Conservation (phyloP, 2,113 vertebrate genomes). For the Neotragus pygmaeus region DNA sequence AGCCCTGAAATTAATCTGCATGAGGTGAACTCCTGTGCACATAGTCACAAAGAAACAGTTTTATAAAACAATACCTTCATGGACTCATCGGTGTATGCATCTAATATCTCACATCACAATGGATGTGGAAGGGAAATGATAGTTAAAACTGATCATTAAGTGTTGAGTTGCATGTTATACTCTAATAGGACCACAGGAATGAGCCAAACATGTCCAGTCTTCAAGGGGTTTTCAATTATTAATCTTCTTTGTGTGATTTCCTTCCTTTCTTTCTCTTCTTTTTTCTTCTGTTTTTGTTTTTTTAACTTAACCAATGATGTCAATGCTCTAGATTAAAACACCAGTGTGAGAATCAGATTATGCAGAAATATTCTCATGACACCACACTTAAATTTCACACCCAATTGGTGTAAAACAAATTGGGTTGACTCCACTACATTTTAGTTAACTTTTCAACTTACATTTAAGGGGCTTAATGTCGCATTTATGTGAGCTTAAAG, state of each 20-base stretch:
- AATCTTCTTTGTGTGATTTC: neutral
- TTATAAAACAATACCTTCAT: neutral
- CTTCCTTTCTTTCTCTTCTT: neutral
- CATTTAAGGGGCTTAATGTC: neutral
- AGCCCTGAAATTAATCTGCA: neutral
- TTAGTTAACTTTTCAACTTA: neutral
- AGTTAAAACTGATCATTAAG: neutral
- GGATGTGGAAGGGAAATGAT: neutral
- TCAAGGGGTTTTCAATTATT: neutral
- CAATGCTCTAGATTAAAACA: neutral
- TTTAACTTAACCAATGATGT: neutral
- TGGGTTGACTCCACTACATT: neutral
- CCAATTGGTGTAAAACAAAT: neutral
- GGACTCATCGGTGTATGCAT: neutral
- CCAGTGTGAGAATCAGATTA: neutral
- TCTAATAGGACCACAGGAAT: neutral
- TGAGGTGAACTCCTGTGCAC: neutral
- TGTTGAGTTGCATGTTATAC: neutral
- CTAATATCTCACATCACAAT: neutral
- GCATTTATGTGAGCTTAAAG: neutral
- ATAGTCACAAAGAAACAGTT: neutral
- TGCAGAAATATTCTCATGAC: neutral
- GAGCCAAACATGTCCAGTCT: neutral
- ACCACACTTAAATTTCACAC: neutral
- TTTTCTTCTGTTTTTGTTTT: neutral